A percentile compares a stretch with the other conserved stretches of the same genome.
phyloP scores from a whole-genome alignment of 2,888 invertebrate genomes.

The Gnatocerus cornutus region DNA sequence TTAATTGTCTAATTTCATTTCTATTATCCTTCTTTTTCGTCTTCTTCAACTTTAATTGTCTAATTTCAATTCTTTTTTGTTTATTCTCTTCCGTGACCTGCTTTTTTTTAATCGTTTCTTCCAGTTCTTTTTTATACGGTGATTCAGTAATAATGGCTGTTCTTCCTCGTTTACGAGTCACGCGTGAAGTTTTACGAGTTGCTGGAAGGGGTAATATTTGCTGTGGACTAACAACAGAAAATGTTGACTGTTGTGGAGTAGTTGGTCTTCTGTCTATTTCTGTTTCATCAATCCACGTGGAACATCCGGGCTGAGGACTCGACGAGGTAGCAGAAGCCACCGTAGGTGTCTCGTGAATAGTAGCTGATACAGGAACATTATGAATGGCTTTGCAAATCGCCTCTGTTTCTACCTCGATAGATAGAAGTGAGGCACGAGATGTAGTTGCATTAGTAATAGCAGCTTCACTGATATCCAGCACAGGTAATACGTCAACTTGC shows the following conservation, averaged over 20 bases:
- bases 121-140: slow-evolving; percentile 10
- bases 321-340: too few species aligned
- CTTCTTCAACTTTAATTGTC: slow-evolving; percentile 24
- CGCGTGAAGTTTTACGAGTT: not conserved
- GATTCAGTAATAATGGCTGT: slow-evolving; percentile 2
- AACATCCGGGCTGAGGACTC: slow-evolving; percentile 4
- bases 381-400: too few species aligned
- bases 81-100: slow-evolving; percentile 1
- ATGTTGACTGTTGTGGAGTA: not conserved
- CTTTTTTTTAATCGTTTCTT: slow-evolving; percentile 23
- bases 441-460: too few species aligned
- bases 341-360: too few species aligned
- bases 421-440: too few species aligned
- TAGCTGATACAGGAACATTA: too few species aligned
- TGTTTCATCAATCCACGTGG: not conserved
- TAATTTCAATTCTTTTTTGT: slow-evolving; percentile 7
- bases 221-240: slow-evolving; percentile 9
- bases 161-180: slow-evolving; percentile 5
- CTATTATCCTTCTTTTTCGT: not conserved
- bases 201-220: slow-evolving; percentile 2
- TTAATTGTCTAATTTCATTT: slow-evolving; percentile 14
- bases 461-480: too few species aligned
- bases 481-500: too few species aligned
- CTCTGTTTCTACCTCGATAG: too few species aligned
- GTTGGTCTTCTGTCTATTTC: slow-evolving; percentile 4